A percentile compares a stretch with the other conserved stretches of the same genome.
Conservation (phyloP, 2,888 invertebrate genomes). For the Plebejus anna region DNA sequence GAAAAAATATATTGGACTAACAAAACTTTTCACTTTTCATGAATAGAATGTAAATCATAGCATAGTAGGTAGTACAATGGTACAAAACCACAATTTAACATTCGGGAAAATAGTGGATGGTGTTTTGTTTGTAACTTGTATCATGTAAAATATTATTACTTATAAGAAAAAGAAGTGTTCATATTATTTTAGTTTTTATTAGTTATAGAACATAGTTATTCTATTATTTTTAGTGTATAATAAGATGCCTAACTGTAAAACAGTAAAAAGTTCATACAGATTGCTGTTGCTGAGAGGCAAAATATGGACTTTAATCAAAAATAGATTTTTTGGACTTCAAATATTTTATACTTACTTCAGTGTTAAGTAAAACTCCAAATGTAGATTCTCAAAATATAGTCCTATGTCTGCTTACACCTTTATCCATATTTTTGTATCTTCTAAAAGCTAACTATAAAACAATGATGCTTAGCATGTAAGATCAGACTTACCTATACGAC, state of each 20-base stretch:
- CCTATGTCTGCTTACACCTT: background rate
- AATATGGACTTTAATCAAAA: background rate
- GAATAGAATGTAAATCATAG: conserved; percentile 31
- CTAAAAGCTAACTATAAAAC: background rate
- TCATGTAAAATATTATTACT: conserved; percentile 52
- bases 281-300: background rate
- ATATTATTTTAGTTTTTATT: conserved; percentile 72
- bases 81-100: conserved; percentile 34
- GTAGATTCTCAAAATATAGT: background rate
- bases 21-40: background rate
- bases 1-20: background rate
- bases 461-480: background rate
- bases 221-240: conserved; percentile 49
- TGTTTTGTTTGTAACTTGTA: conserved; percentile 48
- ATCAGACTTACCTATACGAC: background rate
- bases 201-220: conserved; percentile 60
- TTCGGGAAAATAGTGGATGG: conserved; percentile 28
- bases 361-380: background rate
- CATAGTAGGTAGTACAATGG: conserved; percentile 34
- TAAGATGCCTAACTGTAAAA: conserved; percentile 61
- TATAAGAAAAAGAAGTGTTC: conserved; percentile 76
- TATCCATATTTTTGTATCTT: conserved; percentile 16
- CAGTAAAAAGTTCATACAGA: conserved; percentile 54
- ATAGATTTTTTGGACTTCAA: background rate
- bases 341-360: background rate